Evolutionary conservation across 2,113 vertebrate genomes (phyloP).

Genomic region (Callocephalon fimbriatum): DNA sequence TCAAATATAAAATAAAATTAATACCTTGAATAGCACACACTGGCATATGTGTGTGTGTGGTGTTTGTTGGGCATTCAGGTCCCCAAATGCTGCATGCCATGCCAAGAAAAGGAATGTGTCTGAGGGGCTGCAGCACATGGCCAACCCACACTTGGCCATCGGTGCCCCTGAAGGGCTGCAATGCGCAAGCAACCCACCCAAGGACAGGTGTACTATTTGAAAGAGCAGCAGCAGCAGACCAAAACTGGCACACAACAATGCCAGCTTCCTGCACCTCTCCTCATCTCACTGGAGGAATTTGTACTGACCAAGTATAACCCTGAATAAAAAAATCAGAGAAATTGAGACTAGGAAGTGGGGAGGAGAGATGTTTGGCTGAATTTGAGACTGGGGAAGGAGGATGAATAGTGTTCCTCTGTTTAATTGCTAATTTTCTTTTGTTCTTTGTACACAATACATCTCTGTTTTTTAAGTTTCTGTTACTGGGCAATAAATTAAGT

Average conservation of each 20-base stretch:
- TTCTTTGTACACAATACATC: background rate
- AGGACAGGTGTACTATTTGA: background rate
- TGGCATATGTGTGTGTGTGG: no score
- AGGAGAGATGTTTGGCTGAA: background rate
- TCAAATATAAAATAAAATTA: background rate
- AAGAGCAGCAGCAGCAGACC: background rate
- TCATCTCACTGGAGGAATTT: background rate
- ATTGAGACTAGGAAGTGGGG: background rate
- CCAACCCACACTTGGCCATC: background rate
- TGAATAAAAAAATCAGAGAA: background rate
- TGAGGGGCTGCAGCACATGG: background rate
- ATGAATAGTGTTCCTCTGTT: background rate
- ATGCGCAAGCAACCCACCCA: background rate
- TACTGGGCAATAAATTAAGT: background rate
- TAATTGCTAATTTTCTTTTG: background rate
- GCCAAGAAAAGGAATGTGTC: background rate
- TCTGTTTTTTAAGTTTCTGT: background rate
- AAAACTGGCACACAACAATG: background rate
- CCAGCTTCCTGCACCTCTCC: background rate
- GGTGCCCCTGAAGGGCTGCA: background rate
- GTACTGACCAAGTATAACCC: accelerated
- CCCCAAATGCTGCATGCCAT: background rate
- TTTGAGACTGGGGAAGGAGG: background rate
- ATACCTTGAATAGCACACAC: background rate
- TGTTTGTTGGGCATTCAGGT: background rate